Evolutionary conservation across 2,113 vertebrate species (phyloP).

Genomic region (Aix galericulata): DNA sequence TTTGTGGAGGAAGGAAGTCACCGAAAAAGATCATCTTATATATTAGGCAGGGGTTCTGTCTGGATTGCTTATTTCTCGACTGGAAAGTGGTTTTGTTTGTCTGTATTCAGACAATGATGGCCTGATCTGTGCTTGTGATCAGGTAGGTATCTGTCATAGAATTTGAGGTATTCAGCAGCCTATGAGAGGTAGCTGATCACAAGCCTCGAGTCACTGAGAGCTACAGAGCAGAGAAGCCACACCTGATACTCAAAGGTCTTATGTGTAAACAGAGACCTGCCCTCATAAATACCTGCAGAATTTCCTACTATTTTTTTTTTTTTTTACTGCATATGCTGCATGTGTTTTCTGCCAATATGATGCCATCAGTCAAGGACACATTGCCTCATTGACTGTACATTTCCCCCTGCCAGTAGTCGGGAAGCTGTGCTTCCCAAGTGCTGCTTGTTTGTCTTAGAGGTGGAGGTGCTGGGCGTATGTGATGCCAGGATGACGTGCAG

Average conservation of each 20-base stretch:
- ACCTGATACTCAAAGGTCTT: background rate
- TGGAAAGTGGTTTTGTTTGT: background rate
- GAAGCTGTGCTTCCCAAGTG: background rate
- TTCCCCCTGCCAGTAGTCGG: background rate
- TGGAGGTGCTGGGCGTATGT: accelerated
- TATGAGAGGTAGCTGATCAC: background rate
- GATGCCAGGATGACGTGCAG: background rate
- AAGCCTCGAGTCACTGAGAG: background rate
- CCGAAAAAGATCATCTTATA: background rate
- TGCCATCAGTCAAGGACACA: background rate
- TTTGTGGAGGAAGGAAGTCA: background rate
- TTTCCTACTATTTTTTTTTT: background rate
- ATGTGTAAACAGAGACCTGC: background rate
- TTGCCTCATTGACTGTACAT: background rate
- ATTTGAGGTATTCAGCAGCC: background rate
- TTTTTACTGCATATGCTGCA: background rate
- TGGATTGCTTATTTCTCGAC: background rate
- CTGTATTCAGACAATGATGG: background rate
- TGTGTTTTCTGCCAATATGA: background rate
- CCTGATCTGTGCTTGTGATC: background rate
- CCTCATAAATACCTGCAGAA: background rate
- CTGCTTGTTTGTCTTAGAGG: constrained; percentile 14
- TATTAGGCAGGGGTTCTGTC: background rate
- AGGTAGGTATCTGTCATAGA: background rate
- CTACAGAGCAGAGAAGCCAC: background rate